These are phyloP conservation scores for Manacus vitellinus DNA, from an alignment of 2,113 vertebrate species.

Conservation along the genomic window DNA sequence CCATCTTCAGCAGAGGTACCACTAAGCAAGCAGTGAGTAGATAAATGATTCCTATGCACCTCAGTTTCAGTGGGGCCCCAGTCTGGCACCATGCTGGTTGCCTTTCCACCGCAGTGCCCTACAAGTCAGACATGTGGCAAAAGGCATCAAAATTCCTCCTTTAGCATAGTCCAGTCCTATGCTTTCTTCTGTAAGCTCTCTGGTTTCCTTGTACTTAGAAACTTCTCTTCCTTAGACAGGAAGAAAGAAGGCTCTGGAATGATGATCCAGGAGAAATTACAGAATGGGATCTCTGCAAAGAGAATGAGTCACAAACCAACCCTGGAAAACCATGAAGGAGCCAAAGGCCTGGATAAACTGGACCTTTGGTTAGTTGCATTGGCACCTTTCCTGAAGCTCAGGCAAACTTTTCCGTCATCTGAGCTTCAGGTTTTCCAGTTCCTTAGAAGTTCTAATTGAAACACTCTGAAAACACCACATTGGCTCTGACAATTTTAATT, in stretches of 20 bases:
- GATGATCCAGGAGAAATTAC: not conserved
- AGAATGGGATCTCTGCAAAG: not conserved
- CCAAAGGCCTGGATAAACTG: not conserved
- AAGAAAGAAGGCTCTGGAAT: not conserved
- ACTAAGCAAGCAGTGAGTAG: not conserved
- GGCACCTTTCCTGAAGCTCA: not conserved
- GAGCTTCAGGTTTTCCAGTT: not conserved
- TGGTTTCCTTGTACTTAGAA: not conserved
- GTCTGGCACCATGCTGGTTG: fast-evolving
- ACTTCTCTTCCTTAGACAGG: not conserved
- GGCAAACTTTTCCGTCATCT: not conserved
- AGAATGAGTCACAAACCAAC: not conserved
- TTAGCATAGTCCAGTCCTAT: not conserved
- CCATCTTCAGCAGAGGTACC: not conserved
- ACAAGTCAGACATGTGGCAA: not conserved
- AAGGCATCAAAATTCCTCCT: not conserved
- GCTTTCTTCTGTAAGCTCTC: not conserved
- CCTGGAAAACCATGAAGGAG: not conserved
- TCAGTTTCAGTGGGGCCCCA: not conserved
- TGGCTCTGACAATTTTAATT: not conserved
- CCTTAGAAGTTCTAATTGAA: not conserved
- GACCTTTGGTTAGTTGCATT: not conserved
- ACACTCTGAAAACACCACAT: not conserved
- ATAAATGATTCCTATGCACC: not conserved
- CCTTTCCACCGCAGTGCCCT: not conserved